Percentiles rank a stretch among this genome's conserved stretches.
Conservation (phyloP, 2,113 vertebrate genomes). For the Ageneiosus marmoratus region DNA sequence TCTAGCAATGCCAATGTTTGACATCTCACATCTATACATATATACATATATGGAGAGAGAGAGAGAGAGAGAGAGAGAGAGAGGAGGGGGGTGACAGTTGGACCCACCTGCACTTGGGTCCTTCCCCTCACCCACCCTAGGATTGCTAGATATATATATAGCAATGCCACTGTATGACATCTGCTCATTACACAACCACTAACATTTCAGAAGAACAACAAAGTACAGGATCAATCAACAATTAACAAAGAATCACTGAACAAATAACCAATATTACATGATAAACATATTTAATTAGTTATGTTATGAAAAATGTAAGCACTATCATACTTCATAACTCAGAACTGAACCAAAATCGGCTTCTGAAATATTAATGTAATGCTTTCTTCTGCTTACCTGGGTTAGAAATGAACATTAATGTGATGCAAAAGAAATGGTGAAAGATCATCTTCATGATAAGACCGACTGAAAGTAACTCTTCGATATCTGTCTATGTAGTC, state of each 20-base stretch:
- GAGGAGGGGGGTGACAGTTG: no score
- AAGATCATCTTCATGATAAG: slow-evolving; percentile 9
- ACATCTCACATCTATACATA: no score
- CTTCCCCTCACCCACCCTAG: no score
- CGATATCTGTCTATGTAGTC: background rate
- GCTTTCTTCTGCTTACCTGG: slow-evolving; percentile 20
- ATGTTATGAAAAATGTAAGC: background rate
- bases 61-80: no score
- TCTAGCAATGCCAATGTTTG: no score
- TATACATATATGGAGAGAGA: no score
- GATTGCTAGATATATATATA: no score
- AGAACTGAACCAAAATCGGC: background rate
- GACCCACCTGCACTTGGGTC: no score
- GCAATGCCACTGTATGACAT: background rate
- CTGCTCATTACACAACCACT: background rate
- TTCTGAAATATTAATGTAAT: background rate
- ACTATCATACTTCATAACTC: background rate
- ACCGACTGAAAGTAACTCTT: background rate
- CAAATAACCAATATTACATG: background rate
- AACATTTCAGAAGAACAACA: background rate
- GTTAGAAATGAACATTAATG: background rate
- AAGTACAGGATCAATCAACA: background rate
- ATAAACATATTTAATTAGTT: background rate
- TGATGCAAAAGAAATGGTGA: background rate
- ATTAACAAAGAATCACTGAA: background rate